These are phyloP conservation scores for Dermolepida albohirtum DNA, from an alignment of 2,888 invertebrate species.

Conservation along the genomic window DNA sequence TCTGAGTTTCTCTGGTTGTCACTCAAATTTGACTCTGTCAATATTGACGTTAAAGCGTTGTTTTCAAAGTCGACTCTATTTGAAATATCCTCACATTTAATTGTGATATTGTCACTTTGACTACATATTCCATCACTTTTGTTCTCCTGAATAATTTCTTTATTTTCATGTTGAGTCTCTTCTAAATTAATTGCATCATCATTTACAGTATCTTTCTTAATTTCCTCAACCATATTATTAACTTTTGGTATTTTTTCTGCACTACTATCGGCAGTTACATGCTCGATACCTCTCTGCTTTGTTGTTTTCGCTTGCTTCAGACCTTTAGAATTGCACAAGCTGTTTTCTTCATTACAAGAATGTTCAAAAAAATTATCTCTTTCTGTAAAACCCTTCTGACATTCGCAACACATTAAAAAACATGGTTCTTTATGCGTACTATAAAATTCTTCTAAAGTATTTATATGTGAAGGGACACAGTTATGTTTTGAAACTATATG, in stretches of 20 bases:
- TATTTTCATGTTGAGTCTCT: slow-evolving; percentile 32
- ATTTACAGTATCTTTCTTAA: slow-evolving; percentile 45
- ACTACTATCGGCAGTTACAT: slow-evolving; percentile 53
- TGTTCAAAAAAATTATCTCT: slow-evolving; percentile 82
- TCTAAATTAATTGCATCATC: slow-evolving; percentile 9
- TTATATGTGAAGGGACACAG: slow-evolving; percentile 77
- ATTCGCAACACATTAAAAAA: slow-evolving; percentile 84
- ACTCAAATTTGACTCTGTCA: slow-evolving; percentile 12
- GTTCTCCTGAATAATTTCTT: slow-evolving; percentile 43
- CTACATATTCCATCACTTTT: slow-evolving; percentile 46
- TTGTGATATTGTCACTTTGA: slow-evolving; percentile 35
- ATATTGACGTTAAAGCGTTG: slow-evolving; percentile 19
- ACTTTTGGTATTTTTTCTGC: slow-evolving; percentile 50
- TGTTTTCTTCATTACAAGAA: slow-evolving; percentile 67
- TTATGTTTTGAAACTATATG: slow-evolving; percentile 85
- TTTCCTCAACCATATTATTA: slow-evolving; percentile 41
- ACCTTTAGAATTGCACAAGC: slow-evolving; percentile 15
- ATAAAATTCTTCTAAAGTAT: slow-evolving; percentile 74
- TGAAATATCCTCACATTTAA: slow-evolving; percentile 30
- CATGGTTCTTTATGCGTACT: slow-evolving; percentile 75
- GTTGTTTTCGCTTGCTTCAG: slow-evolving; percentile 25
- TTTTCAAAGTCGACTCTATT: slow-evolving; percentile 38
- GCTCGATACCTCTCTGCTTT: slow-evolving; percentile 39
- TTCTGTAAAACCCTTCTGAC: slow-evolving; percentile 82
- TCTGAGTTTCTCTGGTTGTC: slow-evolving; percentile 26